phyloP scores from a whole-genome alignment of 2,888 invertebrate species.

The Cephus nigrinus region DNA sequence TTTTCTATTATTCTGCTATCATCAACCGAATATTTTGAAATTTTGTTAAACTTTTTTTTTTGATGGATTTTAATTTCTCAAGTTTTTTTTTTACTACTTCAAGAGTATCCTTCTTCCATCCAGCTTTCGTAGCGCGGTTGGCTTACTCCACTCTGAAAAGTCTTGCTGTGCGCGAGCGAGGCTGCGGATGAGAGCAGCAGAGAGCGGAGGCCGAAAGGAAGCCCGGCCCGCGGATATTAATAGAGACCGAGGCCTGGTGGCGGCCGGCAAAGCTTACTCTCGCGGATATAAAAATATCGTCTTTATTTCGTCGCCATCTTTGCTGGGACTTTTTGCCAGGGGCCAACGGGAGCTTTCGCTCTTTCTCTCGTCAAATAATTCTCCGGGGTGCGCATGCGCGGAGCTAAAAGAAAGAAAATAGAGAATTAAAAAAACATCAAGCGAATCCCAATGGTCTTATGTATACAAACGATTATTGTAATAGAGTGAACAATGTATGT shows the following conservation, averaged over 20 bases:
- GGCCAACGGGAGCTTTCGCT: slow-evolving; percentile 10
- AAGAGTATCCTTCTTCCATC: neutral
- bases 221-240: slow-evolving; percentile 61
- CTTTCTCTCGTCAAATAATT: neutral
- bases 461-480: neutral
- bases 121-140: neutral
- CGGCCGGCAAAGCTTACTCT: slow-evolving; percentile 47
- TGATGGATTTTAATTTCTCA: neutral
- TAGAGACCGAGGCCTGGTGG: slow-evolving; percentile 61
- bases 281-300: slow-evolving; percentile 63
- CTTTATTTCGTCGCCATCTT: slow-evolving; percentile 43
- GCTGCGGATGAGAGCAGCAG: slow-evolving; percentile 8
- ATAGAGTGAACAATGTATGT: neutral
- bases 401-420: neutral
- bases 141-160: neutral
- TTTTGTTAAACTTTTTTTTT: neutral
- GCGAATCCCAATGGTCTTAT: neutral
- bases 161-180: neutral
- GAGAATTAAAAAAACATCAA: neutral
- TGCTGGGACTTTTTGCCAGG: slow-evolving; percentile 14
- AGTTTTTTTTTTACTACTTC: neutral
- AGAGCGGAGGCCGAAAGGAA: slow-evolving; percentile 40
- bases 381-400: neutral
- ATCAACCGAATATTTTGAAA: neutral
- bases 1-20: neutral